phyloP scores from a whole-genome alignment of 2,113 vertebrate species.

The Gasterosteus nipponicus region DNA sequence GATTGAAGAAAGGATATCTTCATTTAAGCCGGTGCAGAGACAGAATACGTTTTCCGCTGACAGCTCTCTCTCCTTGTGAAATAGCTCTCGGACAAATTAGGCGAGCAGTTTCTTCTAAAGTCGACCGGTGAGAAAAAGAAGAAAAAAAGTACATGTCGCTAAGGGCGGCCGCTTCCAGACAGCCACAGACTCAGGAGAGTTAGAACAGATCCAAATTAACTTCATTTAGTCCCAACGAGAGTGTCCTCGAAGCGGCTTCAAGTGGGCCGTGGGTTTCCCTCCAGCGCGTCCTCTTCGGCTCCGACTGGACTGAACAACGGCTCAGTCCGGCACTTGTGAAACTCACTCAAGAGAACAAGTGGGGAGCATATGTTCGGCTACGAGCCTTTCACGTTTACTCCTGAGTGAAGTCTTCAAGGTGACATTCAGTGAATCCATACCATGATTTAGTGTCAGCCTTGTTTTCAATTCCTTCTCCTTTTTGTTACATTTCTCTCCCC shows the following conservation, averaged over 20 bases:
- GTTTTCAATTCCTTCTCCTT: conserved; percentile 20
- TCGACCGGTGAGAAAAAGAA: conserved; percentile 38
- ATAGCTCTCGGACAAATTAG: conserved; percentile 82
- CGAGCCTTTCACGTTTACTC: conserved; percentile 22
- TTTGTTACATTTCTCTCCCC: conserved; percentile 5
- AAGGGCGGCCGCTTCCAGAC: conserved; percentile 71
- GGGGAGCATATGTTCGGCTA: conserved; percentile 20
- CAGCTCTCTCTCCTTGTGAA: conserved; percentile 75
- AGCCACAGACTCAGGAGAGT: conserved; percentile 76
- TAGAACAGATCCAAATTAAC: conserved; percentile 81
- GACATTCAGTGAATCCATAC: conserved; percentile 24
- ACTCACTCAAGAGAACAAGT: conserved; percentile 43
- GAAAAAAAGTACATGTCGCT: conserved; percentile 56
- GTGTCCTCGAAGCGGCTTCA: conserved; percentile 81
- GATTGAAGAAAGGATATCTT: conserved; percentile 71
- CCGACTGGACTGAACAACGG: conserved; percentile 61
- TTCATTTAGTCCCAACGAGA: conserved; percentile 82
- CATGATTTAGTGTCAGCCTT: conserved; percentile 12
- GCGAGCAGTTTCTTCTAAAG: conserved; percentile 72
- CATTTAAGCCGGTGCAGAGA: conserved; percentile 69
- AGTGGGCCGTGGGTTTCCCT: conserved; percentile 76
- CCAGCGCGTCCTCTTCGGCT: conserved; percentile 62
- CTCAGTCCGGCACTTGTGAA: conserved; percentile 48
- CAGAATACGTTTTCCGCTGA: conserved; percentile 68
- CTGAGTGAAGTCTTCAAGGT: conserved; percentile 16